phyloP scores from a whole-genome alignment of 2,888 invertebrate genomes.

The Eulithis testata region DNA sequence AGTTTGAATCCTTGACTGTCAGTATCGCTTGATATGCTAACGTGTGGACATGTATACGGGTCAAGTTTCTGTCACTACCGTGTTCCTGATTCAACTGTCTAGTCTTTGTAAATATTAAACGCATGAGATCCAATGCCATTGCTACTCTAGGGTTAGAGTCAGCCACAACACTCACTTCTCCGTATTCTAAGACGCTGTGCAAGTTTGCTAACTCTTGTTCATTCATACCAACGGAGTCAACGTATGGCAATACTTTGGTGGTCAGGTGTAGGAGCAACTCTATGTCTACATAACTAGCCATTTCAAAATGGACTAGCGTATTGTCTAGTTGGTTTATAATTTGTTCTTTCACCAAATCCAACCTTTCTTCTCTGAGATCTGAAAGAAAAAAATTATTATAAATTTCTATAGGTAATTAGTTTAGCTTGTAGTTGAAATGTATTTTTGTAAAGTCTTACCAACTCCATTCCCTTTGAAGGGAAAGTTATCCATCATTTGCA shows the following conservation, averaged over 20 bases:
- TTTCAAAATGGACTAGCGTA: slow-evolving; percentile 92
- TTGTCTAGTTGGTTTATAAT: slow-evolving; percentile 84
- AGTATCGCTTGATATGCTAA: slow-evolving; percentile 94
- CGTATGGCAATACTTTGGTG: slow-evolving; percentile 88
- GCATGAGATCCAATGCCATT: slow-evolving; percentile 92
- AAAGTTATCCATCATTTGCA: slow-evolving; percentile 96
- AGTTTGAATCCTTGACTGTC: slow-evolving; percentile 87
- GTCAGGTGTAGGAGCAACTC: slow-evolving; percentile 87
- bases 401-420: background rate
- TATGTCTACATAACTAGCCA: slow-evolving; percentile 93
- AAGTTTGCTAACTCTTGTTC: slow-evolving; percentile 94
- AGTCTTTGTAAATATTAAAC: slow-evolving; percentile 63
- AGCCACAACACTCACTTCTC: slow-evolving; percentile 89
- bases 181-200: slow-evolving; percentile 87
- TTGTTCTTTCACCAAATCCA: slow-evolving; percentile 87
- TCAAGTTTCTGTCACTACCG: slow-evolving; percentile 83
- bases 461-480: slow-evolving; percentile 84
- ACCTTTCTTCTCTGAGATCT: slow-evolving; percentile 87
- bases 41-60: slow-evolving; percentile 93
- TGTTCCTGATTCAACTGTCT: slow-evolving; percentile 70
- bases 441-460: slow-evolving; percentile 53
- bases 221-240: slow-evolving; percentile 94
- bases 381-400: slow-evolving; percentile 45
- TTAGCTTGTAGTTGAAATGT: background rate
- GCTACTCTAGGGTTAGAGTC: slow-evolving; percentile 93